Evolutionary conservation across 2,113 vertebrate species (phyloP).

Genomic region (Genyomyrus donnyi): DNA sequence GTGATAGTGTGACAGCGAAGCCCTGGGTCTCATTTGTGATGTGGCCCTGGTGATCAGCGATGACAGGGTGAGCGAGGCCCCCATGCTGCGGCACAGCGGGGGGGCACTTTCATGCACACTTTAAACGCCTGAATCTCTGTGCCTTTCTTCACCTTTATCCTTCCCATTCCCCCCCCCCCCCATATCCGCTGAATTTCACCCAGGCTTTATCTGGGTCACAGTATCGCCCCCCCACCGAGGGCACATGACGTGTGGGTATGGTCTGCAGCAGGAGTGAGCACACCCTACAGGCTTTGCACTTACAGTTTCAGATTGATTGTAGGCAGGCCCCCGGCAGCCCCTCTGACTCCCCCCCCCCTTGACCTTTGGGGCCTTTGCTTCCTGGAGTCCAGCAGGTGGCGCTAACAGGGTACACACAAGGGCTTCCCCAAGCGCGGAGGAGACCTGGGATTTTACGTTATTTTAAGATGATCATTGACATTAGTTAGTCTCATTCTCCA

Average conservation of each 20-base stretch:
- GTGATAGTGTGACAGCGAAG: constrained; percentile 12
- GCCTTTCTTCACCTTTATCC: constrained; percentile 43
- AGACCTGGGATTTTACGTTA: neutral
- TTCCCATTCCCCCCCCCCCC: neutral
- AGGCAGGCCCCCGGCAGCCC: neutral
- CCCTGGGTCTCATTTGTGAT: neutral
- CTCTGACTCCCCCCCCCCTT: neutral
- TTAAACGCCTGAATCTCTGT: constrained; percentile 37
- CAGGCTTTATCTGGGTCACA: constrained; percentile 3
- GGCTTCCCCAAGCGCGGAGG: neutral
- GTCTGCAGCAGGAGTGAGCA: neutral
- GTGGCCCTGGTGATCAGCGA: constrained; percentile 31
- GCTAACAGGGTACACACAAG: neutral
- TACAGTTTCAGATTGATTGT: neutral
- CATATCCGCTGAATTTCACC: neutral
- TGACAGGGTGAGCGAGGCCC: constrained; percentile 38
- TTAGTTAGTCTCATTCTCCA: neutral
- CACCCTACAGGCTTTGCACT: neutral
- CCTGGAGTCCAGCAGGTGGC: neutral
- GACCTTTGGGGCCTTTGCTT: neutral
- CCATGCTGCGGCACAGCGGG: constrained; percentile 21
- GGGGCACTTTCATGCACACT: constrained; percentile 5
- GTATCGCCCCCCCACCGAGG: neutral
- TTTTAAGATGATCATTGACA: neutral
- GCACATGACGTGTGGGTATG: neutral